Percentiles rank a stretch among this genome's conserved stretches.
Evolutionary conservation across 1,140 invertebrate species (phyloP).

Genomic region (Myzus persicae): DNA sequence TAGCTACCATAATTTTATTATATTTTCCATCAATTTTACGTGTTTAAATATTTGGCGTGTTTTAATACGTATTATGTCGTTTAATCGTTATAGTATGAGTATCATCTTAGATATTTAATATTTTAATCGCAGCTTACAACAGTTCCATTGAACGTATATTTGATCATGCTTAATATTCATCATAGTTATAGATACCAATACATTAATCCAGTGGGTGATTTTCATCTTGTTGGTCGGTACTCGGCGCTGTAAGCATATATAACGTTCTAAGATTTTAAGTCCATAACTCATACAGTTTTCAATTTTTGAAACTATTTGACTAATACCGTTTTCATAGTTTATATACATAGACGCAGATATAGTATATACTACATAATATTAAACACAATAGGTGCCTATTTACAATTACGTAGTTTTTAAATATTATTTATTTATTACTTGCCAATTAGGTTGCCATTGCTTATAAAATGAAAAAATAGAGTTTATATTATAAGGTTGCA

Average conservation of each 20-base stretch:
- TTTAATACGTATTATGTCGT: background rate
- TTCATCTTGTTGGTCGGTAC: background rate
- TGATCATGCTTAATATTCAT: background rate
- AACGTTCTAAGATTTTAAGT: background rate
- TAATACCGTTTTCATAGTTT: no score
- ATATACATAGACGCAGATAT: no score
- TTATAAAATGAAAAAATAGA: no score
- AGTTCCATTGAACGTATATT: background rate
- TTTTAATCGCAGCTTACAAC: background rate
- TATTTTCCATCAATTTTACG: background rate
- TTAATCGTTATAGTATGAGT: background rate
- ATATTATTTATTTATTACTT: background rate
- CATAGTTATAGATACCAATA: background rate
- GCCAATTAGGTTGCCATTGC: background rate
- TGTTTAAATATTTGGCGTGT: background rate
- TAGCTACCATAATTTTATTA: background rate
- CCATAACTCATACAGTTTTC: background rate
- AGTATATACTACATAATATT: no score
- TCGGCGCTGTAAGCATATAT: background rate
- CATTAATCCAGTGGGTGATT: background rate
- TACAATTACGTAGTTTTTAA: background rate
- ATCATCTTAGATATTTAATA: background rate
- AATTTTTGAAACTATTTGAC: background rate
- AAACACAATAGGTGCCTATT: no score
- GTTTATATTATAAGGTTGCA: background rate